phyloP scores from a whole-genome alignment of 2,113 vertebrate genomes.

The Bos indicus region DNA sequence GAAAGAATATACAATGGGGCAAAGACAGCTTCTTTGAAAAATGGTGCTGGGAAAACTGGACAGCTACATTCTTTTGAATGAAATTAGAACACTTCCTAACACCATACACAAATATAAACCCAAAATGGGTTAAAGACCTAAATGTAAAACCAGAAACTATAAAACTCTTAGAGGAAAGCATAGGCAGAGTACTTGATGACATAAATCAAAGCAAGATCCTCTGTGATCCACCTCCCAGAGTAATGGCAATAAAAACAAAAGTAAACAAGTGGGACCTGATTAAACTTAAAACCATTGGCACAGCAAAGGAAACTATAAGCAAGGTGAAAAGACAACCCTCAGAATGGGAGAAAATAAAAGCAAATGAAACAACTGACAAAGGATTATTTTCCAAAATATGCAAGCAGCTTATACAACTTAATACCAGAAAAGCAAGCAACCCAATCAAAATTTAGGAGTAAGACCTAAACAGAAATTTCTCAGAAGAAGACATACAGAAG shows the following conservation, averaged over 20 bases:
- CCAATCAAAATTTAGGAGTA: not conserved
- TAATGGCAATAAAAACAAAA: not conserved
- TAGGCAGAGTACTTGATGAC: not conserved
- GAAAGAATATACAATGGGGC: not conserved
- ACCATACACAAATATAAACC: not conserved
- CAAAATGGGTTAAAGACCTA: not conserved
- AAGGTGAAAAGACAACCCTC: not conserved
- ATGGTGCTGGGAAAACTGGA: not conserved
- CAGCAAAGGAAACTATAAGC: not conserved
- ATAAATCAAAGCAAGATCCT: not conserved
- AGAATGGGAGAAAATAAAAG: not conserved
- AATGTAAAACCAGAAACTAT: not conserved
- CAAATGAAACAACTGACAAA: not conserved
- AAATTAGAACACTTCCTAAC: not conserved
- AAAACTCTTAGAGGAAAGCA: not conserved
- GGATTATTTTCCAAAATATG: not conserved
- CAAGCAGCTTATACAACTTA: not conserved
- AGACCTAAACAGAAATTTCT: not conserved
- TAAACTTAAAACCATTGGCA: not conserved
- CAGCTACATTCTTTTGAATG: not conserved
- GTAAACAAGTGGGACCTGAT: not conserved
- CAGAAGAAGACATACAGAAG: not conserved
- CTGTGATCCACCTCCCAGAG: not conserved
- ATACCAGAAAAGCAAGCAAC: not conserved
- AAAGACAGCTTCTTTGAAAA: not conserved